These are phyloP conservation scores for Capitella teleta DNA, from an alignment of 1,140 invertebrate genomes.

Conservation along the genomic window DNA sequence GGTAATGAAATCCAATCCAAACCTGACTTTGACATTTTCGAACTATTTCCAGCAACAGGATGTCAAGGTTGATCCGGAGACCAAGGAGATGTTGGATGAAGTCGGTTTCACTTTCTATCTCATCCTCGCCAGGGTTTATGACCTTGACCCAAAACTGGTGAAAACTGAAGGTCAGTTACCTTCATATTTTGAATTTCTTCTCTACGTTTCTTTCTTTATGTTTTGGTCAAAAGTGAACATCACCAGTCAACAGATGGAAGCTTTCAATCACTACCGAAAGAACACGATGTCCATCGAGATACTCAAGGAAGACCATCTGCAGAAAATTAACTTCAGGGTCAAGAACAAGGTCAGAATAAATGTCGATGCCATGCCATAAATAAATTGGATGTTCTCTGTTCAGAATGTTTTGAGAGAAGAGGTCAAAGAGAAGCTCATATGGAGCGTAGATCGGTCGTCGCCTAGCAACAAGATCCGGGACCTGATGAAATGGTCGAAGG, in stretches of 20 bases:
- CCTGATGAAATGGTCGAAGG: slow-evolving; percentile 15
- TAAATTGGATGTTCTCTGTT: not conserved
- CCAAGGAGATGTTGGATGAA: slow-evolving; percentile 32
- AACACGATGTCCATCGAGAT: slow-evolving; percentile 35
- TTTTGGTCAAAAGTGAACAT: no score
- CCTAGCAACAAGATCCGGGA: slow-evolving; percentile 15
- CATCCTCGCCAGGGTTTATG: slow-evolving; percentile 34
- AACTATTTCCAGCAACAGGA: no score
- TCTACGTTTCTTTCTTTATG: no score
- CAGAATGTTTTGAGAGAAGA: slow-evolving; percentile 17
- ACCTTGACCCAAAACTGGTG: slow-evolving; percentile 27
- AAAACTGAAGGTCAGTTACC: slow-evolving; percentile 11
- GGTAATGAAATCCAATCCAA: no score
- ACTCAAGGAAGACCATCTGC: slow-evolving; percentile 31
- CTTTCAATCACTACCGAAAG: slow-evolving; percentile 23
- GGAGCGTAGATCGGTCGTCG: slow-evolving; percentile 15
- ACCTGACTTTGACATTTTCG: no score
- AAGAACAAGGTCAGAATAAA: slow-evolving; percentile 27
- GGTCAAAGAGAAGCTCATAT: slow-evolving; percentile 13
- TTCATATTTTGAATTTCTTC: no score
- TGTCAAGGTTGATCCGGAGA: slow-evolving; percentile 14
- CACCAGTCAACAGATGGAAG: slow-evolving; percentile 21
- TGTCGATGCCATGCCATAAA: not conserved
- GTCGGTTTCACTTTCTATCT: slow-evolving; percentile 37
- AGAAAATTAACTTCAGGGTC: slow-evolving; percentile 36